These are phyloP conservation scores for Reticulitermes speratus DNA, from an alignment of 1,140 invertebrate species.

Conservation along the genomic window DNA sequence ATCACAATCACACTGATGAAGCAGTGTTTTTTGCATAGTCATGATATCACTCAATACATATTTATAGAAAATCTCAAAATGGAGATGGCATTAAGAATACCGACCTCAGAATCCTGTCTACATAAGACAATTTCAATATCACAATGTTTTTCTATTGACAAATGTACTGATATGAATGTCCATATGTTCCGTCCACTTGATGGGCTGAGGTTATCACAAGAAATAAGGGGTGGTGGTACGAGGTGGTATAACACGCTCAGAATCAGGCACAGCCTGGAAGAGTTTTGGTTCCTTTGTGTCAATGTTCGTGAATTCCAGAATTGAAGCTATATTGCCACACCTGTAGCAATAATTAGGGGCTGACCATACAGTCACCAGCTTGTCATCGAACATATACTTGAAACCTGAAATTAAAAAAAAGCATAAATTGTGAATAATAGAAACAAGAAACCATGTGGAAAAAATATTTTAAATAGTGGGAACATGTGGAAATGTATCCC, in stretches of 20 bases:
- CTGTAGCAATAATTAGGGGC: slow-evolving; percentile 96
- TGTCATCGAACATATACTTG: slow-evolving; percentile 95
- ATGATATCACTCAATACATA: not conserved
- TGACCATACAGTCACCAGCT: slow-evolving; percentile 95
- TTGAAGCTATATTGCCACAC: slow-evolving; percentile 91
- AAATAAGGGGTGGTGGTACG: slow-evolving; percentile 94
- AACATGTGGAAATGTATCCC: too few species aligned
- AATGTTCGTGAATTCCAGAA: slow-evolving; percentile 77
- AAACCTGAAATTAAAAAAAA: slow-evolving; percentile 64
- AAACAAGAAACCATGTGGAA: too few species aligned
- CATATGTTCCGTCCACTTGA: not conserved
- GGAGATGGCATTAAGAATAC: not conserved
- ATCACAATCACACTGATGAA: not conserved
- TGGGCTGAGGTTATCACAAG: slow-evolving; percentile 60
- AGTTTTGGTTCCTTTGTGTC: slow-evolving; percentile 80
- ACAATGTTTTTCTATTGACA: slow-evolving; percentile 18
- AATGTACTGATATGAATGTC: slow-evolving; percentile 22
- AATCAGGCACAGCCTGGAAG: slow-evolving; percentile 93
- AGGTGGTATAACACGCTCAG: slow-evolving; percentile 87
- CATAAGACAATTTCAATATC: slow-evolving; percentile 21
- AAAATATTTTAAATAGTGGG: too few species aligned
- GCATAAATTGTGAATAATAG: not conserved
- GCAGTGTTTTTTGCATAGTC: not conserved
- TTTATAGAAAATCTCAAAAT: not conserved
- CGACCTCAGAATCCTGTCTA: not conserved